Percentiles rank a stretch among this genome's conserved stretches.
phyloP scores from a whole-genome alignment of 2,797 vertebrate genomes.

The Danio jaintianensis region DNA sequence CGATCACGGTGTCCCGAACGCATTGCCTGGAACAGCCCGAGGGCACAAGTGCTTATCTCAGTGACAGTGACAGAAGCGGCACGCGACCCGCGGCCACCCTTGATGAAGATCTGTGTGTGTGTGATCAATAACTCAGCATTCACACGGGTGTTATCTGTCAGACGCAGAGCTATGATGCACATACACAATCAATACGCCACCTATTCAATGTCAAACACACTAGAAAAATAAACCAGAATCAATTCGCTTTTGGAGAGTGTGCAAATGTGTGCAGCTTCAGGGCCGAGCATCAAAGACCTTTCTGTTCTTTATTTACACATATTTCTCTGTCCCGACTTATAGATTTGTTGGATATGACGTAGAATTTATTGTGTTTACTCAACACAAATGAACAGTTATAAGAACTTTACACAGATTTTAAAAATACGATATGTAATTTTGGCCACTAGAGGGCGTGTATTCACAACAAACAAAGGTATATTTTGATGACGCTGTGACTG shows the following conservation, averaged over 20 bases:
- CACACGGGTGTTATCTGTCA: slow-evolving; percentile 10
- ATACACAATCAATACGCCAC: background rate
- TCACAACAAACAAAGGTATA: too few relatives aligned
- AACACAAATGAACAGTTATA: too few relatives aligned
- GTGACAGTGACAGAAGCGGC: background rate
- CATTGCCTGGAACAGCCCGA: slow-evolving; percentile 84
- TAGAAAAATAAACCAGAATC: background rate
- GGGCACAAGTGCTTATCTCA: background rate
- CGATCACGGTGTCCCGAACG: slow-evolving; percentile 89
- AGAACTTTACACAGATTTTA: too few relatives aligned
- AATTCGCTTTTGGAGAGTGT: background rate
- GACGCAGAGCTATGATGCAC: slow-evolving; percentile 4
- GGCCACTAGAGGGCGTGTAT: too few relatives aligned
- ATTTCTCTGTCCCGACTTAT: background rate
- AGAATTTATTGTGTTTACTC: too few relatives aligned
- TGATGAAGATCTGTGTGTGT: slow-evolving; percentile 21
- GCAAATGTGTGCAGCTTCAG: background rate
- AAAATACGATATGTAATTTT: too few relatives aligned
- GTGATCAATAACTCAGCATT: background rate
- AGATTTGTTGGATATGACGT: too few relatives aligned
- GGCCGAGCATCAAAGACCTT: background rate
- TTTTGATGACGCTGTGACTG: too few relatives aligned
- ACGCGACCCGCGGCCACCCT: background rate
- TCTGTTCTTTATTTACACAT: background rate
- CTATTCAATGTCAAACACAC: background rate